Conservation (phyloP, 1,140 invertebrate genomes). For the Onthophagus taurus region DNA sequence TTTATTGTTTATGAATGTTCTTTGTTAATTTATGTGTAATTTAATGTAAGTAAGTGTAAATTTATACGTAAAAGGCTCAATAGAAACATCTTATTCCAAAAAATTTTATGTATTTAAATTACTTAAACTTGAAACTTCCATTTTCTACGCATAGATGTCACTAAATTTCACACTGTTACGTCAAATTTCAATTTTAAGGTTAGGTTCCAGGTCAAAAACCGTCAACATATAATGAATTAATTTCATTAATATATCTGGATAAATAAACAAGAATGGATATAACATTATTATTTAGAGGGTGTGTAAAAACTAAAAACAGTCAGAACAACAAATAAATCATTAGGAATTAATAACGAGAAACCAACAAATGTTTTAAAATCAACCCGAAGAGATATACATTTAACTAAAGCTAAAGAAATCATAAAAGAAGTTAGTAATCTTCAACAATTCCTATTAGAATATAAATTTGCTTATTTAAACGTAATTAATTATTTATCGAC, state of each 20-base stretch:
- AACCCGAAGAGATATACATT: constrained; percentile 51
- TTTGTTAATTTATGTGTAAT: too few relatives aligned
- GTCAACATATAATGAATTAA: neutral
- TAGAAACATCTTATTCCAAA: neutral
- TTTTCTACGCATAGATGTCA: neutral
- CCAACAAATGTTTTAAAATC: constrained; percentile 41
- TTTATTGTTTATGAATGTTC: too few relatives aligned
- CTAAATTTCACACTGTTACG: neutral
- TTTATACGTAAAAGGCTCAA: too few relatives aligned
- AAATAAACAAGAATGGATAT: constrained; percentile 53
- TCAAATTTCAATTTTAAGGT: neutral
- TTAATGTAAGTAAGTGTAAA: too few relatives aligned
- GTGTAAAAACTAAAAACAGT: constrained; percentile 78
- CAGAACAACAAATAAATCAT: constrained; percentile 63
- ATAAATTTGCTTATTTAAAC: constrained; percentile 78
- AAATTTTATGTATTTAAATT: neutral
- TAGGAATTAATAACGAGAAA: constrained; percentile 44
- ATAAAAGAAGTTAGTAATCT: constrained; percentile 69
- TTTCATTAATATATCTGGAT: neutral
- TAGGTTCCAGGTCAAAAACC: constrained; percentile 11
- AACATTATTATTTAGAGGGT: constrained; percentile 69
- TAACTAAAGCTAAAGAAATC: constrained; percentile 63
- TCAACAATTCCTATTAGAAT: constrained; percentile 70
- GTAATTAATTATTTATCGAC: constrained; percentile 60
- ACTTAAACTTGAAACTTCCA: neutral